phyloP scores from a whole-genome alignment of 2,888 invertebrate species.

The Drosophila subquinaria region DNA sequence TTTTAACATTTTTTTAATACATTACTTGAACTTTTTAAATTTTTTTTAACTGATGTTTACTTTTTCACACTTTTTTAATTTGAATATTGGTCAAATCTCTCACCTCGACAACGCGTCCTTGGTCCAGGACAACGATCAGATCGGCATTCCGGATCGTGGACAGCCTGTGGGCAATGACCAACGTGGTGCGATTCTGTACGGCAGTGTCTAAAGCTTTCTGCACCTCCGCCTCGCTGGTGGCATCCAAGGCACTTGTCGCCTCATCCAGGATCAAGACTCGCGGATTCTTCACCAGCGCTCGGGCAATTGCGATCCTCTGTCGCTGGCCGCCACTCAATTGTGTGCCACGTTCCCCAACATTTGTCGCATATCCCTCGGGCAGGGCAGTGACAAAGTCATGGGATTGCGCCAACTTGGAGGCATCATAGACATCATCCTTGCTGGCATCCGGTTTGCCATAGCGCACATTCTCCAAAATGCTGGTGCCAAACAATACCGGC shows the following conservation, averaged over 20 bases:
- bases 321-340: constrained; percentile 98
- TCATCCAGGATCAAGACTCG: constrained; percentile 95
- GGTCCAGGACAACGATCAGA: constrained; percentile 94
- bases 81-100: neutral
- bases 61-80: too few species aligned
- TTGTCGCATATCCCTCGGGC: constrained; percentile 93
- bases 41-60: too few species aligned
- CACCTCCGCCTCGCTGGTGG: constrained; percentile 95
- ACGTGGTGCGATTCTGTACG: constrained; percentile 93
- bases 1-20: too few species aligned
- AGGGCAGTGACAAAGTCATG: constrained; percentile 94
- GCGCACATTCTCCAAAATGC: constrained; percentile 96
- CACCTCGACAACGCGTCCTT: constrained; percentile 94
- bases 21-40: too few species aligned
- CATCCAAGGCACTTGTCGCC: constrained; percentile 97
- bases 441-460: constrained; percentile 92
- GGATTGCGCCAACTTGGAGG: constrained; percentile 95
- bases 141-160: constrained; percentile 97
- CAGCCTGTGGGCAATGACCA: constrained; percentile 97
- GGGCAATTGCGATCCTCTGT: constrained; percentile 97
- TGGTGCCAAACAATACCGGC: constrained; percentile 96
- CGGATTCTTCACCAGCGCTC: constrained; percentile 96
- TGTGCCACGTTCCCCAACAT: constrained; percentile 95
- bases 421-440: constrained; percentile 90
- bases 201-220: constrained; percentile 95